These are phyloP conservation scores for Hydractinia echinata DNA, from an alignment of 30 jellyfish, hydroid and myxozoan species.

Conservation along the genomic window DNA sequence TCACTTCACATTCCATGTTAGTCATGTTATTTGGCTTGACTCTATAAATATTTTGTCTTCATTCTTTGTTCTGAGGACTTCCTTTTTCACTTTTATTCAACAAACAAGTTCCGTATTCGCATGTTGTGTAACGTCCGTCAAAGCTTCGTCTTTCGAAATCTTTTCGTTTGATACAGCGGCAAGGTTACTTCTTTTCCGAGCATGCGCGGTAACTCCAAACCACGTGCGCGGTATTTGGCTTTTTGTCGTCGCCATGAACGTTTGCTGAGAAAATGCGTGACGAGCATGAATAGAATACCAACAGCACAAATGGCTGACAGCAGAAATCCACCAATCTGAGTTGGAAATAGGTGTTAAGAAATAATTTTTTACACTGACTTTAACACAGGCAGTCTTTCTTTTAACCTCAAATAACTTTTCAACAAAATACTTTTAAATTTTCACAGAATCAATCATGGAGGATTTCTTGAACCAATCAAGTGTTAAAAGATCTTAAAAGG, in stretches of 20 bases:
- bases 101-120: too few species aligned
- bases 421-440: too few species aligned
- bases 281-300: constrained; percentile 13
- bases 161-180: constrained; percentile 1
- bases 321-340: constrained; percentile 26
- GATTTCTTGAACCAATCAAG: too few species aligned
- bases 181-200: neutral
- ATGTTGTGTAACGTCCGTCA: too few species aligned
- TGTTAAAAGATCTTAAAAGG: too few species aligned
- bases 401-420: too few species aligned
- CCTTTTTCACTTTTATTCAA: too few species aligned
- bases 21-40: too few species aligned
- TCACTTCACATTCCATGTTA: too few species aligned
- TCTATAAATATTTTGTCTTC: too few species aligned
- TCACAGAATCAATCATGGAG: too few species aligned
- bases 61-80: too few species aligned
- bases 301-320: neutral
- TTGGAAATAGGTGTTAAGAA: neutral
- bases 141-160: neutral
- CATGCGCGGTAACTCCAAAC: neutral
- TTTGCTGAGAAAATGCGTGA: constrained; percentile 14
- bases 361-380: neutral
- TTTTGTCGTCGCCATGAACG: neutral
- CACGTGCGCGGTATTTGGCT: neutral
- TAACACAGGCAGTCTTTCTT: neutral